Percentiles rank a stretch among this genome's conserved stretches.
These are phyloP conservation scores for Mechanitis messenoides DNA, from an alignment of 2,888 invertebrate genomes.

Conservation along the genomic window DNA sequence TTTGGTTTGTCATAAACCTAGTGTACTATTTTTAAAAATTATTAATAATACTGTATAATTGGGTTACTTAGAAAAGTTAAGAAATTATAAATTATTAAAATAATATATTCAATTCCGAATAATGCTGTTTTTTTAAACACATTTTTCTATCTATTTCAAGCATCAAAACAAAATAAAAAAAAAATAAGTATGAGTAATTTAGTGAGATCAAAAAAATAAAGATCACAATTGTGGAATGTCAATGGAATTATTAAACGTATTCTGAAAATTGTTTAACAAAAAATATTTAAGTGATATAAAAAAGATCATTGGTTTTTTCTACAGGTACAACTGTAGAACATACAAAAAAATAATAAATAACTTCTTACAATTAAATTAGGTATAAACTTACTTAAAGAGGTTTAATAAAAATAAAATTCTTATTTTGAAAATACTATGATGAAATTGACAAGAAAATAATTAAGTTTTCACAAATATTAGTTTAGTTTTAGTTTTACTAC, in stretches of 20 bases:
- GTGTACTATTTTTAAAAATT: too few relatives aligned
- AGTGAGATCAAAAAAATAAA: conserved; percentile 10
- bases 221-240: conserved; percentile 50
- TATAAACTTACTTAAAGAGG: conserved; percentile 5
- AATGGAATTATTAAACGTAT: conserved; percentile 13
- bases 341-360: conserved; percentile 32
- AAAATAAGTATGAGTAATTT: too few relatives aligned
- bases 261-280: conserved; percentile 1
- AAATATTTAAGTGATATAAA: not conserved
- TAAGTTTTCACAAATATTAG: too few relatives aligned
- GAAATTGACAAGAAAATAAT: not conserved
- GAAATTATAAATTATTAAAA: too few relatives aligned
- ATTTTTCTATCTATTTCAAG: too few relatives aligned
- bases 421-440: conserved; percentile 5
- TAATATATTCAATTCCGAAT: too few relatives aligned
- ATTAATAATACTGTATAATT: too few relatives aligned
- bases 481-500: too few relatives aligned
- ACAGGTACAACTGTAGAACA: conserved; percentile 54
- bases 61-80: too few relatives aligned
- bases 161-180: too few relatives aligned
- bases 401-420: not conserved
- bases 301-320: conserved; percentile 50
- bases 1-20: too few relatives aligned
- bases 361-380: conserved; percentile 22
- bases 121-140: too few relatives aligned